Base-by-base conservation (phyloP, 2,113 vertebrate genomes). In the Mustela nigripes region DNA sequence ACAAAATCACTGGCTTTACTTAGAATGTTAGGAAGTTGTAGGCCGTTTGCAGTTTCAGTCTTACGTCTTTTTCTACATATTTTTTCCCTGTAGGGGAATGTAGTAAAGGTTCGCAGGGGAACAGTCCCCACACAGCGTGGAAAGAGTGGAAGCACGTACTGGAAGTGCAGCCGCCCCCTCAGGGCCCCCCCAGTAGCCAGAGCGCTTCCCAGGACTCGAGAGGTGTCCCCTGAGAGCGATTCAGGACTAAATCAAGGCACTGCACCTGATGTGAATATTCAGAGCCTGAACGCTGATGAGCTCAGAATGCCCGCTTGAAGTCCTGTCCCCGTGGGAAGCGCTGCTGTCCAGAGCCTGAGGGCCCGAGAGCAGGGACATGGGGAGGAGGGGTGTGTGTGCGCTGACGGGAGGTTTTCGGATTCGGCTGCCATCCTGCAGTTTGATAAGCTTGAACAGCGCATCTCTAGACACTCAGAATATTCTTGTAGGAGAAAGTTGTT, bases 381-480 rank as follows among this genome's bases (percentile, higher is more conserved):
- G 4, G 81, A n/a, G 78, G 31, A 78, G 67, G n/a, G 0, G 0
- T 12, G 9, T 36, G 78, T 21, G 31, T 10, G 0, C 31, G 7
- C 39, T 87, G 15, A 2, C 48, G 31, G 94, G 31, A 15, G n/a
- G 11, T 82, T 97, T 93, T 36, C 53, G 88, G 86, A 36, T 82
- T 80, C 36, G 21, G 22, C 28, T 45, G 19, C 14, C 28, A 1
- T 2, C 71, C 73, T 36, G 21, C 71, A n/a, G 67, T 31, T 39
- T 36, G 67, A 76, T n/a, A 89, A 2, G 87, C 65, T 60, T 26
- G 50, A 18, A 5, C 33, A 71, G 73, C 50, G 15, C 15, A 2
- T 58, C 50, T 93, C 65, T 96, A 76, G 76, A 79, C n/a, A 60
- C 73, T 92, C 36, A 76, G 94, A 93, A 67, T 56, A 22, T 67